These are phyloP conservation scores for Acipenser oxyrinchus DNA, from an alignment of 2,797 vertebrate genomes.

Conservation along the genomic window DNA sequence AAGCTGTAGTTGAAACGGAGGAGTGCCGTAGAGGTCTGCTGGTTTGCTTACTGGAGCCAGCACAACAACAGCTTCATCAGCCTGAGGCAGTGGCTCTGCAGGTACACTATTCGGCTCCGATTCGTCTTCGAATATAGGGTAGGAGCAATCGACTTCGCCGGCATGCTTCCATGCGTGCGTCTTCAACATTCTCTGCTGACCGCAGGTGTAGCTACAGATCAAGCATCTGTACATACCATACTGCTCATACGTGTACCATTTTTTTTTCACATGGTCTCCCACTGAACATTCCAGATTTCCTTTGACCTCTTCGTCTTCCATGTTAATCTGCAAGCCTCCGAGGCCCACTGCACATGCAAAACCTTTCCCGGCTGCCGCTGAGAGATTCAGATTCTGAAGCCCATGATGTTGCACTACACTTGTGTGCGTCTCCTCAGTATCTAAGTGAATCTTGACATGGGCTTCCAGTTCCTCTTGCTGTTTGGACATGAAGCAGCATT, in stretches of 20 bases:
- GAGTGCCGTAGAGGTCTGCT: conserved; percentile 14
- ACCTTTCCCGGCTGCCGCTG: conserved; percentile 10
- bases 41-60: conserved; percentile 51
- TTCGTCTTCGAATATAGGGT: conserved; percentile 90
- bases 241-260: conserved; percentile 91
- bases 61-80: conserved; percentile 49
- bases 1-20: no score
- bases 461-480: conserved; percentile 81
- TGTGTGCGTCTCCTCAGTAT: conserved; percentile 33
- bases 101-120: conserved; percentile 38
- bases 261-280: conserved; percentile 55
- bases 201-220: conserved; percentile 92
- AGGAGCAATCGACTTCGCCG: conserved; percentile 87
- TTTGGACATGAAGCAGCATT: conserved; percentile 75
- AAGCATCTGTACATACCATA: conserved; percentile 88
- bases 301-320: conserved; percentile 27
- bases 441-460: conserved; percentile 73
- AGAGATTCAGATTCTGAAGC: conserved; percentile 14
- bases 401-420: conserved; percentile 28
- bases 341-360: conserved; percentile 24
- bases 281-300: no score
- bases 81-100: conserved; percentile 16
- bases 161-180: conserved; percentile 97
- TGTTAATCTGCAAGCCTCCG: conserved; percentile 28
- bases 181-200: conserved; percentile 92